Base-by-base conservation (phyloP, 2,888 invertebrate genomes). In the Emmelina monodactyla region DNA sequence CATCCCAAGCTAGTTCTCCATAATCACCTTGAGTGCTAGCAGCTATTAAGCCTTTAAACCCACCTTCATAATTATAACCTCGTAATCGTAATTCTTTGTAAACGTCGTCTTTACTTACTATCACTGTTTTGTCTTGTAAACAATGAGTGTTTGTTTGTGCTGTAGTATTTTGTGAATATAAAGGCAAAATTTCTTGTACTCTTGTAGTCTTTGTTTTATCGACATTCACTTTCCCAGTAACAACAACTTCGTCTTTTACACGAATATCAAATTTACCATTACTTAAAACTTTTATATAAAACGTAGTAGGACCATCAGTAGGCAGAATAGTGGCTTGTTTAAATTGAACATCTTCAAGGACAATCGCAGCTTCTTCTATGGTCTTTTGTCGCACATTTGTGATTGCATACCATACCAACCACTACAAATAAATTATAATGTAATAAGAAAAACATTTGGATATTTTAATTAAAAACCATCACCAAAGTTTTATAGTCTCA, bases 291-390 rank as follows among this genome's bases (percentile, higher is more conserved):
- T 89, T 92, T 28, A 95, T 82, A 15, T 91, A 80, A 62, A 95
- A 92, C 51, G 89, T 90, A 29, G 92, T 87, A 1, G 86, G 73
- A 5, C 84, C 88, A 41, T 92, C 91, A 58, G 92, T 91, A 14
- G 92, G 91, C 67, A 98, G 83, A 47, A 97, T 94, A 3, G 97
- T 98, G 3, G 98, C 97, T 35, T 95, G 86, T 53, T 90, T 89
- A 66, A 99, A 94, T 48, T 91, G 88, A 1, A 98, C 84, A 67
- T 98, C 86, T 67, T 97, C 94, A 48, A 99, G 82, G 2, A 93
- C 81, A 1, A 99, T 88, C 0, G 95, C 88, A 16, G 92, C 84
- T 53, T 92, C 88, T 50, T 92, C 88, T 48, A 81, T 85, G 46
- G 89, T 88, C 37, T 80, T 83, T 35, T 89, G 88, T 42, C 85